Evolutionary conservation across 2,113 vertebrate genomes (phyloP).

Genomic region (Australoheros scitulus): DNA sequence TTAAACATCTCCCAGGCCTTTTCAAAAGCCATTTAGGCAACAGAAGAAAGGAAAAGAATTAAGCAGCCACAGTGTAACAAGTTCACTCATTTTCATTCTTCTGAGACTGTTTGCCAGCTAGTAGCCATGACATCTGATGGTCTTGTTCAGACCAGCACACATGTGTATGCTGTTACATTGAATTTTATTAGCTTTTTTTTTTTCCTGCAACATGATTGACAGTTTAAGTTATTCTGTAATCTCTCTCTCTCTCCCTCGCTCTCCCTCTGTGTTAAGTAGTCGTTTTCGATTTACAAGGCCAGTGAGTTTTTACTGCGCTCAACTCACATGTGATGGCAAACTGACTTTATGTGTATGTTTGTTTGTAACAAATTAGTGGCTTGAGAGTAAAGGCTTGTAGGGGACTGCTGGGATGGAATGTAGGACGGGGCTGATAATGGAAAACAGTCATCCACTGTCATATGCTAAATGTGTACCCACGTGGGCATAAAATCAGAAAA

Average conservation of each 20-base stretch:
- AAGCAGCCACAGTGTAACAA: slow-evolving; percentile 44
- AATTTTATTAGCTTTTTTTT: slow-evolving; percentile 50
- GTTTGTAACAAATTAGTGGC: slow-evolving; percentile 50
- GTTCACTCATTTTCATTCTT: slow-evolving; percentile 50
- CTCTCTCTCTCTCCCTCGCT: background rate
- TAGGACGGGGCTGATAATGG: slow-evolving; percentile 30
- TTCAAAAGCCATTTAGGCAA: slow-evolving; percentile 62
- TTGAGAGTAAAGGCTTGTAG: slow-evolving; percentile 4
- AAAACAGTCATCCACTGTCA: slow-evolving; percentile 36
- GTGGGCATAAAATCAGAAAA: background rate
- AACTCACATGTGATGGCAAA: slow-evolving; percentile 14
- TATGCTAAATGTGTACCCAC: background rate
- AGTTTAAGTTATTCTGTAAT: slow-evolving; percentile 36
- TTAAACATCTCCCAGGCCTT: slow-evolving; percentile 64
- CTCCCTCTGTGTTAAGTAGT: slow-evolving; percentile 14
- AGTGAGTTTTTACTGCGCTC: background rate
- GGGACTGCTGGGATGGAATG: background rate
- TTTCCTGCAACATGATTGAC: slow-evolving; percentile 35
- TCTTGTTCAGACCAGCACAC: slow-evolving; percentile 43
- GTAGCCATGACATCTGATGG: slow-evolving; percentile 54
- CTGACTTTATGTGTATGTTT: slow-evolving; percentile 10
- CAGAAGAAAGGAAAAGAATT: slow-evolving; percentile 58
- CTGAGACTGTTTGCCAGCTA: slow-evolving; percentile 47
- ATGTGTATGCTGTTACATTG: slow-evolving; percentile 45
- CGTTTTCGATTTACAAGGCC: slow-evolving; percentile 22